Conservation (phyloP, 2,797 vertebrate species). For the Enteromius mattozi region DNA sequence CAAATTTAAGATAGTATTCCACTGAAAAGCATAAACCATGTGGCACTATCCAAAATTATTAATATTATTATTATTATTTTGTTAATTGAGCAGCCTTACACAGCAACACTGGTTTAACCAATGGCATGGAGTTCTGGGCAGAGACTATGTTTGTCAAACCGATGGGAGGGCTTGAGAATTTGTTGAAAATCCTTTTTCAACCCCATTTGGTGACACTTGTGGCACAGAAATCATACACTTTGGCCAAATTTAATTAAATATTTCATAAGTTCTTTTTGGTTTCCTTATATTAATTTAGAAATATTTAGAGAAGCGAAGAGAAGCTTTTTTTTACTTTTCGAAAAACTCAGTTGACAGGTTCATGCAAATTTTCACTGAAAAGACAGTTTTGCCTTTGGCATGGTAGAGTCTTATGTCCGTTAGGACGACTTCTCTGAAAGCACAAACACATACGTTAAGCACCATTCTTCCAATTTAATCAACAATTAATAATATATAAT, state of each 20-base stretch:
- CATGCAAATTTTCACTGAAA: conserved; percentile 74
- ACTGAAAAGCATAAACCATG: neutral
- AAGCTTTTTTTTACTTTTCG: conserved; percentile 64
- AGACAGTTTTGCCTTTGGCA: conserved; percentile 57
- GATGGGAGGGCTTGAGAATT: neutral
- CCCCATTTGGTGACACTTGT: neutral
- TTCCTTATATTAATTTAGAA: conserved; percentile 22
- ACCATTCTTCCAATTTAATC: neutral
- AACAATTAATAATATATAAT: neutral
- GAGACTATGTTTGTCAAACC: neutral
- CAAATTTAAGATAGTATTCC: neutral
- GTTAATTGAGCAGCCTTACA: too few species aligned
- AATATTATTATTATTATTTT: neutral
- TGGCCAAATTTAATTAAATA: neutral
- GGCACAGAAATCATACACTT: neutral
- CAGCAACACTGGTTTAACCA: conserved; percentile 3
- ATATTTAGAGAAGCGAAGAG: conserved; percentile 8
- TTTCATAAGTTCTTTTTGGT: neutral
- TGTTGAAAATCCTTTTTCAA: neutral
- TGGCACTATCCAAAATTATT: neutral
- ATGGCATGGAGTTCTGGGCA: neutral
- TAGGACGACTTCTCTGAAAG: conserved; percentile 23
- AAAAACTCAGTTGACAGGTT: conserved; percentile 58
- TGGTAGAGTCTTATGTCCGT: conserved; percentile 35
- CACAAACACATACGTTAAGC: conserved; percentile 25